These are phyloP conservation scores for Bellardia pandia DNA, from an alignment of 2,888 invertebrate species.

Conservation along the genomic window DNA sequence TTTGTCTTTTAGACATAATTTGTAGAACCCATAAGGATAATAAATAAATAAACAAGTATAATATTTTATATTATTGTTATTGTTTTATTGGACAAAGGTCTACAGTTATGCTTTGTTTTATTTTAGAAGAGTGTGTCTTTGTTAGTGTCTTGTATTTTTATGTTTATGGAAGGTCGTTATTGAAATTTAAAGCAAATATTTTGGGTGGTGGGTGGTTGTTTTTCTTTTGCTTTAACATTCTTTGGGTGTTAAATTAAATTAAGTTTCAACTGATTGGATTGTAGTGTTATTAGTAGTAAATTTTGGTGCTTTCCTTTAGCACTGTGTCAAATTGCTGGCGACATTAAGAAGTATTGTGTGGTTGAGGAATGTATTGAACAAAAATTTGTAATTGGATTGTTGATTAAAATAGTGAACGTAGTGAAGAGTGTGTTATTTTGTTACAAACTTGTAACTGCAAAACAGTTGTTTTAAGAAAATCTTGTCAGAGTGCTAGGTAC, in stretches of 20 bases:
- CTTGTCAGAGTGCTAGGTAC: not conserved
- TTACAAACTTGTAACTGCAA: not conserved
- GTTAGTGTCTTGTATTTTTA: not conserved
- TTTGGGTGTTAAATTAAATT: constrained; percentile 62
- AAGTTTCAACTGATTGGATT: constrained; percentile 60
- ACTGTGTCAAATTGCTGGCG: not conserved
- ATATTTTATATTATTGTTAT: constrained; percentile 31
- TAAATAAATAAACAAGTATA: constrained; percentile 33
- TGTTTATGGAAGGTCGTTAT: not conserved
- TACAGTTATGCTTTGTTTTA: not conserved
- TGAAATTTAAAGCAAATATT: not conserved
- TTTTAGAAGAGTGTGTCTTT: not conserved
- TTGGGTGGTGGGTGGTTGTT: constrained; percentile 1
- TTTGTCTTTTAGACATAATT: constrained; percentile 1
- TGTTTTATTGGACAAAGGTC: constrained; percentile 1
- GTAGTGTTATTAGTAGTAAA: constrained; percentile 21
- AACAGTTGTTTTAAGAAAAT: not conserved
- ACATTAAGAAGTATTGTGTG: constrained; percentile 1
- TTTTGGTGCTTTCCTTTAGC: not conserved
- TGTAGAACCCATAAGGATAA: constrained; percentile 30
- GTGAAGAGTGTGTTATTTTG: not conserved
- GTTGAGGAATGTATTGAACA: not conserved
- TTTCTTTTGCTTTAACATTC: constrained; percentile 36
- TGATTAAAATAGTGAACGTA: not conserved
- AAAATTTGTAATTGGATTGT: not conserved